phyloP scores from a whole-genome alignment of 2,888 invertebrate species.

The Ichneumon xanthorius region DNA sequence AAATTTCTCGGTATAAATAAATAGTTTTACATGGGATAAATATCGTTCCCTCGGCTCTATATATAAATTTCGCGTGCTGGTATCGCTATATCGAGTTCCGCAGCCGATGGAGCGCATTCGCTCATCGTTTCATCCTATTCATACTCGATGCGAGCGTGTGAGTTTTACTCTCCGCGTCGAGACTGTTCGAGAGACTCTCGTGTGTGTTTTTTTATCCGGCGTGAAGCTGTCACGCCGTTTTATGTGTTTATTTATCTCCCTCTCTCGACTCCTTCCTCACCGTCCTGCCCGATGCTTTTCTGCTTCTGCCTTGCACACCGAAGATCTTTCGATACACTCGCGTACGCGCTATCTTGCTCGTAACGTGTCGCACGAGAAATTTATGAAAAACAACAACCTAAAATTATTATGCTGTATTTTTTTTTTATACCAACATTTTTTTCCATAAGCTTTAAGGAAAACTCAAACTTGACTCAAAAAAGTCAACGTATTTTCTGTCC shows the following conservation, averaged over 20 bases:
- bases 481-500: not conserved
- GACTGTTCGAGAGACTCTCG: slow-evolving; percentile 11
- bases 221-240: slow-evolving; percentile 80
- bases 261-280: slow-evolving; percentile 59
- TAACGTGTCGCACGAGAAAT: slow-evolving; percentile 2
- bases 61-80: slow-evolving; percentile 46
- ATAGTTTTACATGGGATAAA: slow-evolving; percentile 22
- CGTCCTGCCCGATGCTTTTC: slow-evolving; percentile 66
- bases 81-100: slow-evolving; percentile 65
- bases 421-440: not conserved
- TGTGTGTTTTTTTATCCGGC: slow-evolving; percentile 73
- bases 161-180: slow-evolving; percentile 52
- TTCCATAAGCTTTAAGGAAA: not conserved
- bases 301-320: slow-evolving; percentile 65
- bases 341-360: slow-evolving; percentile 9
- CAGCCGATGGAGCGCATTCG: slow-evolving; percentile 47
- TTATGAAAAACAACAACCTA: not conserved
- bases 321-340: slow-evolving; percentile 57
- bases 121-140: slow-evolving; percentile 55
- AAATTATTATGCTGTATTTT: not conserved
- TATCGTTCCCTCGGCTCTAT: slow-evolving; percentile 45
- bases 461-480: not conserved
- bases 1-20: slow-evolving; percentile 4
- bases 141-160: slow-evolving; percentile 22
- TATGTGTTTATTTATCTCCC: slow-evolving; percentile 80